Base-by-base conservation (phyloP, 2,888 invertebrate species). In the Cistogaster globosa region DNA sequence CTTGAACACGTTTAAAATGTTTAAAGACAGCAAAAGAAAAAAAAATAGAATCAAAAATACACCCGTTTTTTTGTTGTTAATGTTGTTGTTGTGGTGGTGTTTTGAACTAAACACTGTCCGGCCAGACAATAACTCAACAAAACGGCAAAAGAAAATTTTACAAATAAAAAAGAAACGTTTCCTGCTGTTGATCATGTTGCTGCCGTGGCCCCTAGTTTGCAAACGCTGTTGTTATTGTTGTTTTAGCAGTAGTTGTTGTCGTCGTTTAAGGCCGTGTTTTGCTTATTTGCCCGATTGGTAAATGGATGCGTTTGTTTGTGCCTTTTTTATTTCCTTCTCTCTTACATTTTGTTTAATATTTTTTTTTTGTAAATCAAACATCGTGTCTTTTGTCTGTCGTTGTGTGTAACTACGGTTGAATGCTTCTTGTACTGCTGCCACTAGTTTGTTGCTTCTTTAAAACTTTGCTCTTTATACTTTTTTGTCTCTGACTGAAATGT, bases 151-250 rank as follows among this genome's bases (percentile, higher is more conserved):
- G 80, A 80, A 78, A 67, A 67, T 71, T 20, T 58, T 69, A 42
- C 51, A 69, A 69, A 68, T 42, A 53, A 76, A 58, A 72, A 71
- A 51, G 22, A 62, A 81, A 75, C 75, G 75, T 82, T 85, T 82
- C 78, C 85, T 82, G 85, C 78, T 65, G 81, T 67, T 75, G 84
- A 78, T 71, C 82, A 65, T 63, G n/a, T 48, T 77, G 67, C 67
- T 67, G 84, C 76, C 42, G 76, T 76, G 60, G 80, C 53, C 58
- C 63, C 58, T 76, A 42, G 69, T 58, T 51, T 69, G 48, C 22
- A 67, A 58, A 65, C 48, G 38, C 32, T 71, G 57, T 57, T 58
- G 36, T 57, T 71, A 53, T 74, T 62, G 36, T 57, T 71, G 58
- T 74, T 62, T 8, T 60, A 57, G 48, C 75, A 45, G 65, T 63